Percentiles rank a stretch among this genome's conserved stretches.
Evolutionary conservation across 2,113 vertebrate genomes (phyloP).

Genomic region (Hippocampus guttulatus): DNA sequence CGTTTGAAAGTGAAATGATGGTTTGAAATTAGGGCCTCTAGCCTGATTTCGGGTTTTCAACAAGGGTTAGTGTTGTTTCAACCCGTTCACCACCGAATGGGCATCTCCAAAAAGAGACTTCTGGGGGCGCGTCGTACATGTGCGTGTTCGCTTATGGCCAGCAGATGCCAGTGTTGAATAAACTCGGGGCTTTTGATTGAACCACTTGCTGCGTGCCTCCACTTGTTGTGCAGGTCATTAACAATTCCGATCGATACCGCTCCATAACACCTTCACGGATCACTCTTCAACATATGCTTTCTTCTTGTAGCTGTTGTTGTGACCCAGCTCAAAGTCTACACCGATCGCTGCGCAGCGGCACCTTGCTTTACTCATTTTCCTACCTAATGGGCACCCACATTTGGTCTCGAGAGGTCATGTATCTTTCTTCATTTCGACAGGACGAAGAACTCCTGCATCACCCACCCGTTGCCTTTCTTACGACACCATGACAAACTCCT

Average conservation of each 20-base stretch:
- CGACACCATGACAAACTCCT: too few relatives aligned
- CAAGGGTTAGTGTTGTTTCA: background rate
- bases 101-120: background rate
- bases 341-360: too few relatives aligned
- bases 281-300: slow-evolving; percentile 1
- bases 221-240: slow-evolving; percentile 14
- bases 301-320: background rate
- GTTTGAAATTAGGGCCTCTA: too few relatives aligned
- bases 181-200: background rate
- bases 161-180: slow-evolving; percentile 55
- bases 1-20: too few relatives aligned
- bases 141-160: slow-evolving; percentile 8
- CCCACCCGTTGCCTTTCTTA: too few relatives aligned
- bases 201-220: slow-evolving; percentile 6
- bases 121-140: background rate
- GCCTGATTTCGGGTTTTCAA: too few relatives aligned
- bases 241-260: slow-evolving; percentile 11
- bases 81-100: background rate
- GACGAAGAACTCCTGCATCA: too few relatives aligned
- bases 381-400: too few relatives aligned
- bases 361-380: too few relatives aligned
- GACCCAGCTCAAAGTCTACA: background rate
- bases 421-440: too few relatives aligned
- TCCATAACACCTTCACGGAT: slow-evolving; percentile 8
- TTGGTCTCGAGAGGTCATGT: too few relatives aligned